phyloP scores from a whole-genome alignment of 2,113 vertebrate species.

The Podarcis raffonei region DNA sequence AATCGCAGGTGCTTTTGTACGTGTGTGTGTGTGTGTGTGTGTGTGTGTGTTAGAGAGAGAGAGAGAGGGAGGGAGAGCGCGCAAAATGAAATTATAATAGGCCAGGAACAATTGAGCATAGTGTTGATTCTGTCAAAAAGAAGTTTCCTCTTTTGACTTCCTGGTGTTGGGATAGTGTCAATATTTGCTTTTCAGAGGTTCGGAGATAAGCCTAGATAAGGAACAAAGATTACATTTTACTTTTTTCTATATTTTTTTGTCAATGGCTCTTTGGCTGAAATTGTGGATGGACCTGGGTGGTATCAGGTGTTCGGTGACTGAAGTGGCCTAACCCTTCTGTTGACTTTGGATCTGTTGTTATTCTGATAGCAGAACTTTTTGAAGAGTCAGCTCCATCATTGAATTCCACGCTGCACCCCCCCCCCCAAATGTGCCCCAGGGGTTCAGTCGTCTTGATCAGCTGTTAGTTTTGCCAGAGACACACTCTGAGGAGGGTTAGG shows the following conservation, averaged over 20 bases:
- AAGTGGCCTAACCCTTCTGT: background rate
- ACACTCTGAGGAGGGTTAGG: background rate
- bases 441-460: background rate
- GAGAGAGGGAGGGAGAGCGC: background rate
- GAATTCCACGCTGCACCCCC: too few species aligned
- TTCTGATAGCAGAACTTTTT: background rate
- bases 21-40: background rate
- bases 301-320: background rate
- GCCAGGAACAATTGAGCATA: background rate
- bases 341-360: background rate
- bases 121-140: background rate
- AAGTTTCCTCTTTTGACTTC: constrained; percentile 37
- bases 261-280: background rate
- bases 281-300: fast-evolving
- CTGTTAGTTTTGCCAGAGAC: background rate
- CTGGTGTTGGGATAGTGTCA: constrained; percentile 23
- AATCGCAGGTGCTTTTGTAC: background rate
- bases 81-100: background rate
- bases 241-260: background rate
- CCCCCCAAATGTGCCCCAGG: background rate
- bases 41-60: too few species aligned
- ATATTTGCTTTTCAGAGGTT: constrained; percentile 31
- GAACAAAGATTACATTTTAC: background rate
- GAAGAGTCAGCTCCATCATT: background rate
- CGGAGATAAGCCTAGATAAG: constrained; percentile 20